phyloP scores from a whole-genome alignment of 2,797 vertebrate genomes.

The Scolopax rusticola region DNA sequence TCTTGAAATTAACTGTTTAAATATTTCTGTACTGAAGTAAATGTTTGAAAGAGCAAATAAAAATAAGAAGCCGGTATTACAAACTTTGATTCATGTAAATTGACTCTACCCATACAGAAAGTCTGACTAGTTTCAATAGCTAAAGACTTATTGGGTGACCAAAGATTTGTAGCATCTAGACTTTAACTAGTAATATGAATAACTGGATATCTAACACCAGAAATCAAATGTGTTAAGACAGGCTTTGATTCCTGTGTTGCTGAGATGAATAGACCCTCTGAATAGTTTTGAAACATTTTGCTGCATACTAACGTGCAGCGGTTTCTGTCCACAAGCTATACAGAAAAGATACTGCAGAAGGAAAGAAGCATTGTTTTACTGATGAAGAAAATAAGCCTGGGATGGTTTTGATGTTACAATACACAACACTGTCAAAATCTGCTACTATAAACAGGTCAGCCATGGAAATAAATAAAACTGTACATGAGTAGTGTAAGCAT shows the following conservation, averaged over 20 bases:
- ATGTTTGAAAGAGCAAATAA: slow-evolving; percentile 26
- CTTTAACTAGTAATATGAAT: slow-evolving; percentile 13
- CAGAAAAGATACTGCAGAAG: background rate
- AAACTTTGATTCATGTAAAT: slow-evolving; percentile 50
- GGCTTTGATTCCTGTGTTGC: background rate
- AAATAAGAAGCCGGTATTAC: slow-evolving; percentile 36
- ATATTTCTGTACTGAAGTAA: slow-evolving; percentile 5
- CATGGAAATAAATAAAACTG: background rate
- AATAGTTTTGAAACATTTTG: background rate
- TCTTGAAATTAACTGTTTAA: slow-evolving; percentile 18
- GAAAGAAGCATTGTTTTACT: background rate
- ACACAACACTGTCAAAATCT: background rate
- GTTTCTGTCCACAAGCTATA: background rate
- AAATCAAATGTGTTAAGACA: background rate
- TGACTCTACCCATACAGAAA: background rate
- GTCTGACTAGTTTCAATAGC: background rate
- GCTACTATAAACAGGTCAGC: background rate
- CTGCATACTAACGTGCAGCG: background rate
- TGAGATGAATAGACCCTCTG: background rate
- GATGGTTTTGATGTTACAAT: background rate
- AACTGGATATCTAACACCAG: background rate
- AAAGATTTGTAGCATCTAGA: slow-evolving; percentile 1
- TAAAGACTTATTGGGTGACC: background rate
- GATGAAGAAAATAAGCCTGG: background rate
- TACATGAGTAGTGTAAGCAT: background rate